Evolutionary conservation across 2,797 vertebrate genomes (phyloP).

Genomic region (Petrocephalus sullivani): DNA sequence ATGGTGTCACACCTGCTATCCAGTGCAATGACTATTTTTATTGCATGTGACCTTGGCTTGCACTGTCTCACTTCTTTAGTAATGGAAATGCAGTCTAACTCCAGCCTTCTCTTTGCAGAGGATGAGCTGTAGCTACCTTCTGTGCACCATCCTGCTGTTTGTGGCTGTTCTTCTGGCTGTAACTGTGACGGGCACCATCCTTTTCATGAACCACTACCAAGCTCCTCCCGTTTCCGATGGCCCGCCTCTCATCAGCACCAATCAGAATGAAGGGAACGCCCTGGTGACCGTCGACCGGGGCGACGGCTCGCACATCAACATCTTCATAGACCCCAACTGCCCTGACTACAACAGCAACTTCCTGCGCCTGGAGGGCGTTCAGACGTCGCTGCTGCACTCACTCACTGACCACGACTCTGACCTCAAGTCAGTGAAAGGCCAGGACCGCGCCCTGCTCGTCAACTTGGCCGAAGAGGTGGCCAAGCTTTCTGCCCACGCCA

Average conservation of each 20-base stretch:
- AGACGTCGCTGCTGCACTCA: conserved; percentile 66
- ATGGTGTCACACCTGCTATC: background rate
- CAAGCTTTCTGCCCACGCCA: conserved; percentile 65
- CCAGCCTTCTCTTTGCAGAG: conserved; percentile 46
- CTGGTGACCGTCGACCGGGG: conserved; percentile 77
- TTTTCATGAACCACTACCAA: conserved; percentile 70
- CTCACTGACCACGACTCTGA: conserved; percentile 64
- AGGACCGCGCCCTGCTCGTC: conserved; percentile 65
- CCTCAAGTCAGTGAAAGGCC: conserved; percentile 57
- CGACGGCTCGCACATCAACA: conserved; percentile 74
- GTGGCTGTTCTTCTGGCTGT: conserved; percentile 59
- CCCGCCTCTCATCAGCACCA: conserved; percentile 71
- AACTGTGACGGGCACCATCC: conserved; percentile 60
- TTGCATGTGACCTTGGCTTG: background rate
- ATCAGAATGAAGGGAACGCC: conserved; percentile 68
- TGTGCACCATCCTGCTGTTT: conserved; percentile 62
- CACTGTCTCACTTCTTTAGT: background rate
- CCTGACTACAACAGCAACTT: conserved; percentile 66
- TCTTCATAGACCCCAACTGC: conserved; percentile 83
- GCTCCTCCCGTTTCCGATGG: conserved; percentile 46
- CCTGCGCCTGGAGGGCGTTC: conserved; percentile 72
- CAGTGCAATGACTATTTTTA: conserved; percentile 1
- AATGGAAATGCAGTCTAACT: background rate
- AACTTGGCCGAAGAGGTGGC: conserved; percentile 73
- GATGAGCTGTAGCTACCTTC: conserved; percentile 63